Percentiles rank a stretch among this genome's conserved stretches.
Evolutionary conservation across 2,888 invertebrate genomes (phyloP).

Genomic region (Hypselothyrea guttata): DNA sequence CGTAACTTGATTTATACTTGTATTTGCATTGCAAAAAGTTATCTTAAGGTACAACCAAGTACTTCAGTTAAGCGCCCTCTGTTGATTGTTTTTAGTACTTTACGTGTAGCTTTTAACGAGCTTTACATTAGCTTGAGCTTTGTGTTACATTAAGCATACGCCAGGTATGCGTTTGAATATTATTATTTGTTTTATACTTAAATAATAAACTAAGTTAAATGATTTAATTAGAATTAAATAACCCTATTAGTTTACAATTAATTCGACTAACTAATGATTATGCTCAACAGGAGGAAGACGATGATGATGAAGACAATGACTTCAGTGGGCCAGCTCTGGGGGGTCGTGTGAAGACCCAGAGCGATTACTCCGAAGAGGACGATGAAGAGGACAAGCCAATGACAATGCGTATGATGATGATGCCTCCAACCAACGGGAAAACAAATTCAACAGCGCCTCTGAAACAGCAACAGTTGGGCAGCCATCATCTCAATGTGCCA

Average conservation of each 20-base stretch:
- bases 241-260: neutral
- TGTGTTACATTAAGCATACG: conserved; percentile 27
- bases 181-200: conserved; percentile 21
- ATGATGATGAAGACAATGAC: conserved; percentile 83
- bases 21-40: conserved; percentile 10
- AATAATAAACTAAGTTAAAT: neutral
- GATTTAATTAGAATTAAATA: conserved; percentile 9
- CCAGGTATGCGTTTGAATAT: neutral
- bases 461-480: conserved; percentile 41
- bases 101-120: conserved; percentile 18
- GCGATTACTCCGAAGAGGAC: conserved; percentile 82
- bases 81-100: conserved; percentile 27
- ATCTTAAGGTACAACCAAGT: neutral
- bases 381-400: conserved; percentile 83
- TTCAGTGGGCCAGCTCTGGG: conserved; percentile 82
- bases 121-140: conserved; percentile 32
- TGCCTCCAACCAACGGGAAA: conserved; percentile 61
- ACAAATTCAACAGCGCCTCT: conserved; percentile 32
- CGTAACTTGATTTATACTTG: conserved; percentile 14
- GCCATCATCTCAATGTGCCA: conserved; percentile 81
- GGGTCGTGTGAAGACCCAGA: conserved; percentile 81
- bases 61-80: conserved; percentile 18
- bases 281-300: conserved; percentile 64
- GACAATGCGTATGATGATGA: conserved; percentile 80
- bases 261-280: conserved; percentile 1